phyloP scores from a whole-genome alignment of 2,888 invertebrate genomes.

The Drosophila buzzatii region DNA sequence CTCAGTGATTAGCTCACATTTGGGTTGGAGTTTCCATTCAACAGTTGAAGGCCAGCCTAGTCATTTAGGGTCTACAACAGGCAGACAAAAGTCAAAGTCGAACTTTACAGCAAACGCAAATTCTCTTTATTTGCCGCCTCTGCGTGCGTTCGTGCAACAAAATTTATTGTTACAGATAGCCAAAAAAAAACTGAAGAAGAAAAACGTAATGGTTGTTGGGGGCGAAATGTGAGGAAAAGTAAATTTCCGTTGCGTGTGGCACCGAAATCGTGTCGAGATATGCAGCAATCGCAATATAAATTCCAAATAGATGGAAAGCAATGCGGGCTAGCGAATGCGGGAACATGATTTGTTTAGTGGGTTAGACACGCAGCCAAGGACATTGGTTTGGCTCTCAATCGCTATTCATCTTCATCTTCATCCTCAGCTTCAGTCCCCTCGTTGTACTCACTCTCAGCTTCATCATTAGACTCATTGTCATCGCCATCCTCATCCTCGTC shows the following conservation, averaged over 20 bases:
- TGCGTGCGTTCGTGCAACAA: slow-evolving; percentile 22
- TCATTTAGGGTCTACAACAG: background rate
- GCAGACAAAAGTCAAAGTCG: slow-evolving; percentile 1
- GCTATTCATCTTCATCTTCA: background rate
- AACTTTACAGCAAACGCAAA: slow-evolving; percentile 24
- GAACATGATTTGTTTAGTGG: slow-evolving; percentile 34
- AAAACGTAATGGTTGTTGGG: background rate
- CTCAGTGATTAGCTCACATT: slow-evolving; percentile 7
- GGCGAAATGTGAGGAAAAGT: slow-evolving; percentile 23
- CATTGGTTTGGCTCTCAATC: background rate
- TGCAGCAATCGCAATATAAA: slow-evolving; percentile 47
- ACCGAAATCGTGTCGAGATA: slow-evolving; percentile 41
- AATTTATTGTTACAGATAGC: slow-evolving; percentile 62
- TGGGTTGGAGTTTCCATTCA: background rate
- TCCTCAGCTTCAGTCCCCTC: background rate
- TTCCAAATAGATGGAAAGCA: slow-evolving; percentile 22
- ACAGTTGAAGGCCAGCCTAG: slow-evolving; percentile 5
- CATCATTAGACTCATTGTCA: background rate
- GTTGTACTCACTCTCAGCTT: background rate
- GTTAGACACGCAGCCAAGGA: background rate
- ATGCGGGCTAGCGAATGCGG: background rate
- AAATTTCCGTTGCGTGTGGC: slow-evolving; percentile 48
- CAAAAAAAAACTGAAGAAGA: slow-evolving; percentile 23
- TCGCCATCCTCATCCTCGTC: background rate
- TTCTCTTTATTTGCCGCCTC: slow-evolving; percentile 7